Percentiles rank a stretch among this genome's conserved stretches.
These are phyloP conservation scores for Phaonia tiefii DNA, from an alignment of 2,888 invertebrate genomes.

Conservation along the genomic window DNA sequence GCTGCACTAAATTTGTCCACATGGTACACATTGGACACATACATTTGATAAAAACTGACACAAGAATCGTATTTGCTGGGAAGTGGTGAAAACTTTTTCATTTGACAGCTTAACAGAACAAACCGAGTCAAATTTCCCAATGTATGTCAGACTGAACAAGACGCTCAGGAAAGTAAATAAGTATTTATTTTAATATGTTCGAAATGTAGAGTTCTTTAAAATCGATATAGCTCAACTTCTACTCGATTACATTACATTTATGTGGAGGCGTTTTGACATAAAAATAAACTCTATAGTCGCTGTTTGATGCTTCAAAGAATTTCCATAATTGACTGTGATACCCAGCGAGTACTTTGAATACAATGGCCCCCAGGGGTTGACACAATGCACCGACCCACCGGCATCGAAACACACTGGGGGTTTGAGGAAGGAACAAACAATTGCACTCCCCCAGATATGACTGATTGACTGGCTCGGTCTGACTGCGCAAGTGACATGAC, in stretches of 20 bases:
- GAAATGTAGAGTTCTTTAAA: not conserved
- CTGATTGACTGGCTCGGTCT: slow-evolving; percentile 18
- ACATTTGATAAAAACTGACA: no score
- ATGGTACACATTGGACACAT: no score
- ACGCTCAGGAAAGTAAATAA: no score
- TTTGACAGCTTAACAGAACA: no score
- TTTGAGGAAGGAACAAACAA: not conserved
- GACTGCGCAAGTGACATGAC: slow-evolving; percentile 50
- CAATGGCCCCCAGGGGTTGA: slow-evolving; percentile 6
- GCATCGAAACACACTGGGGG: not conserved
- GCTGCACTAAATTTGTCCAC: no score
- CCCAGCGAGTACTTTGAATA: slow-evolving; percentile 5
- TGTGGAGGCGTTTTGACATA: not conserved
- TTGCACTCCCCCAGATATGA: slow-evolving; percentile 8
- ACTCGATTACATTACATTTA: not conserved
- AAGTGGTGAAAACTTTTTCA: no score
- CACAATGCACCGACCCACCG: not conserved
- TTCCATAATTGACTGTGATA: slow-evolving; percentile 54
- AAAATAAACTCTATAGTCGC: not conserved
- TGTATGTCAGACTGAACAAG: no score
- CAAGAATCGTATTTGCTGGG: no score
- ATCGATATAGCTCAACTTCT: not conserved
- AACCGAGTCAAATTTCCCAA: no score
- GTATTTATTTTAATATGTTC: no score
- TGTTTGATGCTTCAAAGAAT: slow-evolving; percentile 44